Conservation (phyloP, 2,113 vertebrate species). For the Sylvia atricapilla region DNA sequence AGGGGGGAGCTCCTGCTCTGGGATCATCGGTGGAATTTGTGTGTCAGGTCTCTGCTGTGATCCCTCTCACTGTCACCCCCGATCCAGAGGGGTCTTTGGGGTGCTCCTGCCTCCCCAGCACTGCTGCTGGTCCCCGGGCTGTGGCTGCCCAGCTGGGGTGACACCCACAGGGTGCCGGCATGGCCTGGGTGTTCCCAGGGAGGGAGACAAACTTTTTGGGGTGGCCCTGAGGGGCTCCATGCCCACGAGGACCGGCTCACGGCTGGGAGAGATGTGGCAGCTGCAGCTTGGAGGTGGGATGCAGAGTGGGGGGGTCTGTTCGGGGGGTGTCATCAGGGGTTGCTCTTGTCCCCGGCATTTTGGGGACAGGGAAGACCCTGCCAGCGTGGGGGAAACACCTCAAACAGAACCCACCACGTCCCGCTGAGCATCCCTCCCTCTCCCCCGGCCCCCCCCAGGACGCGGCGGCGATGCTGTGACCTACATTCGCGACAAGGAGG, state of each 20-base stretch:
- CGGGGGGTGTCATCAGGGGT: fast-evolving
- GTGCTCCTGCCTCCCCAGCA: not conserved
- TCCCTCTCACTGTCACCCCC: not conserved
- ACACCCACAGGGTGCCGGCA: not conserved
- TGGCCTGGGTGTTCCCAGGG: fast-evolving
- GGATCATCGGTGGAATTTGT: not conserved
- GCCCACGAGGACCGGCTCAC: not conserved
- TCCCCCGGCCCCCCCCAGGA: not conserved
- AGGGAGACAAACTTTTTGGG: not conserved
- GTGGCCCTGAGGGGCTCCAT: not conserved
- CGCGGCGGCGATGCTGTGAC: not conserved
- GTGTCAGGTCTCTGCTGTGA: not conserved
- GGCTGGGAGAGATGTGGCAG: not conserved
- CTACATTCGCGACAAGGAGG: not conserved
- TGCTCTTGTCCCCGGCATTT: not conserved
- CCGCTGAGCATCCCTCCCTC: not conserved
- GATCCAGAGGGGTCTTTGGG: not conserved
- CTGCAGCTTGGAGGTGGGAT: not conserved
- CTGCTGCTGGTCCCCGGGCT: fast-evolving
- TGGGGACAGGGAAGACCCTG: not conserved
- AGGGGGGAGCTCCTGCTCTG: not conserved
- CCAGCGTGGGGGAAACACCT: no score
- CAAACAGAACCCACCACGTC: fast-evolving
- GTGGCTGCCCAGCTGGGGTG: not conserved
- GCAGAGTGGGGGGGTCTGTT: fast-evolving